A percentile compares a stretch with the other conserved stretches of the same genome.
phyloP scores from a whole-genome alignment of 64 coral and sea anemone species.

The Cladopsammia gracilis region DNA sequence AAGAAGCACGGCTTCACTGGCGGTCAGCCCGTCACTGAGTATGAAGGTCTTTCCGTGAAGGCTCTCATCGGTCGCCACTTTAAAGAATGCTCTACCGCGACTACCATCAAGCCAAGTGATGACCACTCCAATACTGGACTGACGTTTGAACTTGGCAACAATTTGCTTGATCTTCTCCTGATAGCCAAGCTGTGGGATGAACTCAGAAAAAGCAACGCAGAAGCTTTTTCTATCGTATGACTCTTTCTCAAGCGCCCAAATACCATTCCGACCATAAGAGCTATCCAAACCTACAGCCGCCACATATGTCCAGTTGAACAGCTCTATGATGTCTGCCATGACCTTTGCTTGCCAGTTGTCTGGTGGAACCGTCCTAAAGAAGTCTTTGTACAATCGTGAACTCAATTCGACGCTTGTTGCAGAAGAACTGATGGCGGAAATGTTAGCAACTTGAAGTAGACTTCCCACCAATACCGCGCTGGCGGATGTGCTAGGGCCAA shows the following conservation, averaged over 20 bases:
- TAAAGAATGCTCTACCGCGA: conserved; percentile 11
- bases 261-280: conserved; percentile 76
- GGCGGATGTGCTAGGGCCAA: conserved; percentile 45
- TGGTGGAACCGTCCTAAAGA: conserved; percentile 87
- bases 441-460: conserved; percentile 40
- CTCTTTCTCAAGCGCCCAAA: conserved; percentile 36
- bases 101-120: conserved; percentile 23
- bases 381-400: conserved; percentile 46
- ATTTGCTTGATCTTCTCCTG: conserved; percentile 46
- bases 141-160: background rate
- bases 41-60: conserved; percentile 44
- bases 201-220: conserved; percentile 19
- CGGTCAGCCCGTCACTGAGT: conserved; percentile 39
- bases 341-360: conserved; percentile 75
- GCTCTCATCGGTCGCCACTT: conserved; percentile 14
- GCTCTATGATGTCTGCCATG: conserved; percentile 76
- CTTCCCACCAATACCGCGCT: conserved; percentile 47
- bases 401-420: conserved; percentile 62
- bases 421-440: conserved; percentile 39
- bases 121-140: conserved; percentile 20
- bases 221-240: conserved; percentile 43
- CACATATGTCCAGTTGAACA: conserved; percentile 82
- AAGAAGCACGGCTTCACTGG: conserved; percentile 4
- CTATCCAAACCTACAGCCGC: conserved; percentile 76
- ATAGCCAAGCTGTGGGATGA: conserved; percentile 8